Evolutionary conservation across 53 echinoderm and acorn worm species (phyloP), one percentile per base, ranked within the genome.

Genomic region (Echinarachnius parma): DNA sequence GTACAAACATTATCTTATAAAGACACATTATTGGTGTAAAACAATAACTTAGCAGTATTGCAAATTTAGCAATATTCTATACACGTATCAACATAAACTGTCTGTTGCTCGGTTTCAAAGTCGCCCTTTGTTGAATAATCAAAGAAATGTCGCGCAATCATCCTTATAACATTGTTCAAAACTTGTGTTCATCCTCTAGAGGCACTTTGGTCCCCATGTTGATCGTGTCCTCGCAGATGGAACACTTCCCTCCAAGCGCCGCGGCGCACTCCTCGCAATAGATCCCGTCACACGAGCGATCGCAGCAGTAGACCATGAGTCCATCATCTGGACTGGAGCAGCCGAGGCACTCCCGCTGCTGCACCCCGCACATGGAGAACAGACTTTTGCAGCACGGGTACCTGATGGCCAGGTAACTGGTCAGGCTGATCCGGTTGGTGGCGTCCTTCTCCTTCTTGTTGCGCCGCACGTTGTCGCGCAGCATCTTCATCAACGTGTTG

Each of bases 381-480:
- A 93, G 33, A 34, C 75, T 67, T 23, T 83, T 71, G 48, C 87
- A 89, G 28, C 75, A 83, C 1, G 86, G 81, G 22, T 81, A 86
- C 57, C 34, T 77, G 16, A 64, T 48, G 5, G 83, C 72, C 5
- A 93, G 32, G 50, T 89, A 93, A 2, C 86, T 64, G 24, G 59
- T 65, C 24, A 93, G 66, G 68, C 94, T 93, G 25, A 93, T 77
- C 24, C 72, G 49, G 31, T 75, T 59, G 29, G 61, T 58, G 19
- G 80, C 72, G 25, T 86, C 86, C 28, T 57, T 32, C 49, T 93
- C 87, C 13, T 81, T 90, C 69, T 82, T 80, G 31, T 81, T 77
- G 36, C 85, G 81, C 47, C 65, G 80, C 35, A 93, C 78, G 15
- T 48, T 68, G 14, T 83, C 49, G 60, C 82, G 63, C 14, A 93